Base-by-base conservation (phyloP, 2,797 vertebrate species). In the Anabas testudineus region DNA sequence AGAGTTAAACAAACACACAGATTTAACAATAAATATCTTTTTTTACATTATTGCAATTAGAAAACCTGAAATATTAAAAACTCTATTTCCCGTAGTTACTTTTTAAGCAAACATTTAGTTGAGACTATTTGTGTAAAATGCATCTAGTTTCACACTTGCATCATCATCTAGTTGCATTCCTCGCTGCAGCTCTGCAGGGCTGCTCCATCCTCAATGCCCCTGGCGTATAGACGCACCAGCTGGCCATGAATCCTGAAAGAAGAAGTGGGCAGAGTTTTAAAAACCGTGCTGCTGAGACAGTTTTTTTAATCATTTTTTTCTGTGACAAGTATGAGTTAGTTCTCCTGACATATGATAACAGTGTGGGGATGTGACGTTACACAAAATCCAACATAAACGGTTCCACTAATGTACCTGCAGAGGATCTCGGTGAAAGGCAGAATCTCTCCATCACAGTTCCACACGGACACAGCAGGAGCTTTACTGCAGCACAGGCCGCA, bases 361-460 rank as follows among this genome's bases (percentile, higher is more conserved):
- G 5, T 10, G n/a, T 18, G 36, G 49, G 2, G 19, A 10, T 9
- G 10, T 10, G 19, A 19, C 10, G 24, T 8, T 14, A 41, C 15
- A 5, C 3, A 3, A 26, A 56, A n/a, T 24, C n/a, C 2, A 57
- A 6, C 2, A 7, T 34, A 19, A 30, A 16, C 12, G 1, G 42
- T 28, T 62, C 4, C 8, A 34, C 26, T 26, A 13, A 22, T 74
- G 80, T 69, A 94, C 94, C 90, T 93, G 92, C 93, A 92, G 46
- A 82, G 80, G 67, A 96, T 92, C 32, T 95, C 79, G 0, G 91
- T 86, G 49, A 87, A 84, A 3, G 92, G 81, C 56, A 96, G 85
- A 43, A 95, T 88, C 85, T 96, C 95, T 53, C 95, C 95, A 13
- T 96, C 95, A 13, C 95, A 96, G 90, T 95, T 96, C 95, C 95